Conservation (phyloP, 2,113 vertebrate genomes). For the Eretmochelys imbricata region DNA sequence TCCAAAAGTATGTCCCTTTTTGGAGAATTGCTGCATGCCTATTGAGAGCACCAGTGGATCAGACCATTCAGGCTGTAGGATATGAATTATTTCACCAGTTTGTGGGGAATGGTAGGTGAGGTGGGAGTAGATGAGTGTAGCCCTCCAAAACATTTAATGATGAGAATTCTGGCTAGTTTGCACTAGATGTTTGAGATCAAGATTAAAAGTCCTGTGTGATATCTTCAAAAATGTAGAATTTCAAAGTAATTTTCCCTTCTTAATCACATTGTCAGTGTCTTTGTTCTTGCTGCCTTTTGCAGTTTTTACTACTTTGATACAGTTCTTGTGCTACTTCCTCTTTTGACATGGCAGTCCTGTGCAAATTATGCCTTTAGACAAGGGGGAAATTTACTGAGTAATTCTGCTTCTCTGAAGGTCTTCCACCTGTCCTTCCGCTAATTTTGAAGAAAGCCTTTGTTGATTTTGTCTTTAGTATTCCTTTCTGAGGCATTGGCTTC, state of each 20-base stretch:
- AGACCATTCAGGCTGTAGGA: neutral
- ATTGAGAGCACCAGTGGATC: neutral
- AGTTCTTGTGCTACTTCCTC: neutral
- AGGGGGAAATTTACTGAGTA: neutral
- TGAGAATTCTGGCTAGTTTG: neutral
- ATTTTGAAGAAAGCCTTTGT: neutral
- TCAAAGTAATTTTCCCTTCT: neutral
- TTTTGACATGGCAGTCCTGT: neutral
- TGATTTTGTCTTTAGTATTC: neutral
- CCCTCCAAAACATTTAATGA: neutral
- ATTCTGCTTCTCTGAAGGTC: neutral
- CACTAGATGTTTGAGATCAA: neutral
- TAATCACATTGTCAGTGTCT: neutral
- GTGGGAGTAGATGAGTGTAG: neutral
- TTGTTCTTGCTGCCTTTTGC: neutral
- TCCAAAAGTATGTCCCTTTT: no score
- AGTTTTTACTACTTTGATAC: neutral
- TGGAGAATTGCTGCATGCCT: neutral
- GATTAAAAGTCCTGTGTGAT: neutral
- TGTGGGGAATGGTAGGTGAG: neutral
- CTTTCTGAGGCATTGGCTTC: neutral
- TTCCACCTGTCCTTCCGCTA: neutral
- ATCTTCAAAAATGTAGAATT: neutral
- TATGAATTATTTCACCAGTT: neutral
- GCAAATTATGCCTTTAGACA: neutral